phyloP scores from a whole-genome alignment of 2,797 vertebrate genomes.

The Hylomyscus alleni region DNA sequence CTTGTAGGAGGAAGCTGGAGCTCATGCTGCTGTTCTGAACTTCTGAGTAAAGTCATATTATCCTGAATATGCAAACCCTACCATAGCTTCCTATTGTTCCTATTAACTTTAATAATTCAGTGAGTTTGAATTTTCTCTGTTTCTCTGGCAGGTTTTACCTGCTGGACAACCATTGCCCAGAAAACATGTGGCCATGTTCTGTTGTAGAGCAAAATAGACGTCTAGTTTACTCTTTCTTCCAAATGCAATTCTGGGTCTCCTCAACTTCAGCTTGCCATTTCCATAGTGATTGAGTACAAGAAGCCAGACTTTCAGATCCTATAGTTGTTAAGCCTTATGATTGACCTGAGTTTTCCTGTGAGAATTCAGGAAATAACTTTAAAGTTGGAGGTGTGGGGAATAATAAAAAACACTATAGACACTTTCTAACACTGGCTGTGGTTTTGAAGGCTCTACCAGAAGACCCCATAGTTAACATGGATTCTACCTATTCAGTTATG shows the following conservation, averaged over 20 bases:
- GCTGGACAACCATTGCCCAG: conserved; percentile 54
- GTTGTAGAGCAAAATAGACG: neutral
- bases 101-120: conserved; percentile 85
- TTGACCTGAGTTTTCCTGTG: neutral
- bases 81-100: conserved; percentile 71
- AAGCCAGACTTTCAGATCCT: neutral
- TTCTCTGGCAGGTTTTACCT: conserved; percentile 69
- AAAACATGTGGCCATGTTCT: neutral
- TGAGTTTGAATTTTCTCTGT: conserved; percentile 75
- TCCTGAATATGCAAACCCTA: conserved; percentile 68
- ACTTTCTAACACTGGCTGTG: neutral
- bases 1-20: conserved; percentile 50
- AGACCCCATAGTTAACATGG: neutral
- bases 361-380: neutral
- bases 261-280: neutral
- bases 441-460: neutral
- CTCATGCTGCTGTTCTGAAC: neutral
- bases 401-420: conserved; percentile 35
- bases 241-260: neutral
- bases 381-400: neutral
- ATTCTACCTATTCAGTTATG: conserved; percentile 70
- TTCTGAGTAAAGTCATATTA: conserved; percentile 75
- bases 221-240: neutral
- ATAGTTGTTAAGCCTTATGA: neutral
- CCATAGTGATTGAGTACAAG: neutral